Conservation (phyloP, 2,797 vertebrate species). For the Thripadectes ignobilis region DNA sequence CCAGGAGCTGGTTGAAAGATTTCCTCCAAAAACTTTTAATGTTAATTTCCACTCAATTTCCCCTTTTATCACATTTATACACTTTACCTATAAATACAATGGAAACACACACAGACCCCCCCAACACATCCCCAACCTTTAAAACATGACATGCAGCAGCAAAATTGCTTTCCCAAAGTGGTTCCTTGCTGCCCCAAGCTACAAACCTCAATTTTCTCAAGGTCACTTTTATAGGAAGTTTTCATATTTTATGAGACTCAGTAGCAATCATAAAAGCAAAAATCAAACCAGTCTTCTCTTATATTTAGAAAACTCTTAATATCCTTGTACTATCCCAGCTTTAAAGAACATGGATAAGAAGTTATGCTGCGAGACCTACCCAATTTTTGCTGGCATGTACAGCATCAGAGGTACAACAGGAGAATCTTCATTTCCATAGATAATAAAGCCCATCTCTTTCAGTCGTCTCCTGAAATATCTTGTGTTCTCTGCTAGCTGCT, state of each 20-base stretch:
- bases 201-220: neutral
- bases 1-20: neutral
- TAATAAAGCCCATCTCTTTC: slow-evolving; percentile 92
- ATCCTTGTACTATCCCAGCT: neutral
- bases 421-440: slow-evolving; percentile 95
- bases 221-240: neutral
- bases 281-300: neutral
- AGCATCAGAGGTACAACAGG: slow-evolving; percentile 96
- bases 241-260: neutral
- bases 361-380: slow-evolving; percentile 60
- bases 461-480: slow-evolving; percentile 91
- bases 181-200: neutral
- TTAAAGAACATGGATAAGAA: neutral
- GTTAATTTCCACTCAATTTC: neutral
- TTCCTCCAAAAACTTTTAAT: neutral
- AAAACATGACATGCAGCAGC: neutral
- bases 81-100: neutral
- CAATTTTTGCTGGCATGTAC: slow-evolving; percentile 98
- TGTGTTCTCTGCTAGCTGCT: slow-evolving; percentile 91
- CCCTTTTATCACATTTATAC: neutral
- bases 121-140: neutral
- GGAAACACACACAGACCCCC: neutral
- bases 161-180: neutral
- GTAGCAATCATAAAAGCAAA: neutral
- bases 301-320: neutral